Base-by-base conservation (phyloP, 2,113 vertebrate species). In the Microcebus tavaratra region DNA sequence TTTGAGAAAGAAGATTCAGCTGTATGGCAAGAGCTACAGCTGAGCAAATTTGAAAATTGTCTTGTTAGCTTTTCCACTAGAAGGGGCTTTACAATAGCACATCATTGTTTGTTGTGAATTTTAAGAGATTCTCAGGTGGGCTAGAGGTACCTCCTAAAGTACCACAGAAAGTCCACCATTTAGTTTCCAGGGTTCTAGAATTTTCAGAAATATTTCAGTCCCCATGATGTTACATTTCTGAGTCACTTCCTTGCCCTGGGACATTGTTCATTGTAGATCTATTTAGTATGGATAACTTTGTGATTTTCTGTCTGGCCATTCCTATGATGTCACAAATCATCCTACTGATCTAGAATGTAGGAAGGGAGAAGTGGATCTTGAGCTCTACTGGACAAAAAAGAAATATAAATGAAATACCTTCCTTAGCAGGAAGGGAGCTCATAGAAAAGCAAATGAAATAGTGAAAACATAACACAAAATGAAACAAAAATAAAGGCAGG, bases 291-390 rank as follows among this genome's bases (percentile, higher is more conserved):
- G 27, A n/a, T 84, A 86, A 50, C 61, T 90, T 94, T 82, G 67
- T 48, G 82, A 34, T 89, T 94, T 93, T 93, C 79, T 93, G 27
- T 91, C 57, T 95, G 63, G 59, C 42, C 94, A 50, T 83, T 79
- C 3, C 34, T 23, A 93, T 92, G 75, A 93, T 94, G 70, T 94
- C 86, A 94, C 75, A 93, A 90, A 97, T 94, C 53, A 67, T 65
- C 27, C 39, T 86, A 57, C 68, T 80, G 0, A 10, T 57, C 34
- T 92, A 80, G 78, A 95, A 94, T 94, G 23, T 94, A 88, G 90
- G 57, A 86, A 65, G 11, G 27, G 55, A 91, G 48, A 91, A 97
- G 25, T 59, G 21, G 82, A 73, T 48, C 17, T 90, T 87, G 63
- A 95, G 55, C 29, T 85, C 23, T 88, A 91, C 61, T 78, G 48